phyloP scores from a whole-genome alignment of 2,797 vertebrate genomes.

The Enteromius viviparus region DNA sequence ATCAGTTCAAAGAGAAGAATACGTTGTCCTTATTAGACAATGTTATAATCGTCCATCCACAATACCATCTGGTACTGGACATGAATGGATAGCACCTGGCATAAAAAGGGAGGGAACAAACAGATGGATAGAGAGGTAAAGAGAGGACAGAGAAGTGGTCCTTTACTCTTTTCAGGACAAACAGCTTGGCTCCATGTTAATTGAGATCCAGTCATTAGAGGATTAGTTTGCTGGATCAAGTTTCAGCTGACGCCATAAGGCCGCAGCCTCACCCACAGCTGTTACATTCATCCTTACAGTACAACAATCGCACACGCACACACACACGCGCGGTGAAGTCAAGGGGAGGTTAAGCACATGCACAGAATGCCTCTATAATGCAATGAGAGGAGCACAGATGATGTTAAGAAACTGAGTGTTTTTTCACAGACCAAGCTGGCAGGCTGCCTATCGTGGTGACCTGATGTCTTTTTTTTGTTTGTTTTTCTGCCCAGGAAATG shows the following conservation, averaged over 20 bases:
- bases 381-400: not conserved
- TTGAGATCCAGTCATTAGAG: slow-evolving; percentile 53
- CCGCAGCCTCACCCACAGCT: slow-evolving; percentile 51
- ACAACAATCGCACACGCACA: slow-evolving; percentile 20
- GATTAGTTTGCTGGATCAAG: slow-evolving; percentile 52
- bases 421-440: slow-evolving; percentile 15
- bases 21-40: not conserved
- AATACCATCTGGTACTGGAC: not conserved
- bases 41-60: not conserved
- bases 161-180: slow-evolving; percentile 41
- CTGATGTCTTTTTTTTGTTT: not conserved
- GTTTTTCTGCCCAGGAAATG: not conserved
- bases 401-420: not conserved
- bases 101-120: slow-evolving; percentile 13
- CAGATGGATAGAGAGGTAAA: slow-evolving; percentile 41
- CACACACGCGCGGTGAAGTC: not conserved
- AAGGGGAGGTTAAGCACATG: slow-evolving; percentile 37
- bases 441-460: slow-evolving; percentile 33
- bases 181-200: slow-evolving; percentile 49
- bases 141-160: not conserved
- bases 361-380: slow-evolving; percentile 29
- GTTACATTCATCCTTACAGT: slow-evolving; percentile 49
- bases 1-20: not conserved
- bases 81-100: slow-evolving; percentile 29
- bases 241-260: slow-evolving; percentile 50